These are phyloP conservation scores for Diploptera punctata DNA, from an alignment of 2,888 invertebrate species.

Conservation along the genomic window DNA sequence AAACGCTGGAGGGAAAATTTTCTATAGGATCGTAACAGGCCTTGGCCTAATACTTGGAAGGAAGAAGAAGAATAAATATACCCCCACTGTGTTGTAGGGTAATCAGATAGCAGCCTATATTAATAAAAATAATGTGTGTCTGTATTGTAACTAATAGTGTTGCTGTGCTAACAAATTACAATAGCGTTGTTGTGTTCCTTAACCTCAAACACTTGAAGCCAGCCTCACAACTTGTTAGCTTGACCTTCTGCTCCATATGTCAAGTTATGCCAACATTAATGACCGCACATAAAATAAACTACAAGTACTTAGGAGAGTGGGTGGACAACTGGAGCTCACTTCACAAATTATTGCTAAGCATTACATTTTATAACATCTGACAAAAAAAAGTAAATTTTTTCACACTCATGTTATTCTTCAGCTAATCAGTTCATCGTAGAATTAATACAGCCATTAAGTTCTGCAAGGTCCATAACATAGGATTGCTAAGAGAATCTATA, in stretches of 20 bases:
- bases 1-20: too few relatives aligned
- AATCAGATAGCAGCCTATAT: not conserved
- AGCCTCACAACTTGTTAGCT: constrained; percentile 5
- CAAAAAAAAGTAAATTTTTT: not conserved
- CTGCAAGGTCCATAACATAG: too few relatives aligned
- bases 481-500: too few relatives aligned
- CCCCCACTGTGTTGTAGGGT: not conserved
- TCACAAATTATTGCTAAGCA: constrained; percentile 4
- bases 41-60: too few relatives aligned
- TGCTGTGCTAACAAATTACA: too few relatives aligned
- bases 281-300: constrained; percentile 19
- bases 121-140: not conserved
- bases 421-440: not conserved
- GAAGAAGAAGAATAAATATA: not conserved
- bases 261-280: not conserved
- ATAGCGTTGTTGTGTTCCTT: not conserved
- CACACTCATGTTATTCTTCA: not conserved
- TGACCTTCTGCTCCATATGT: constrained; percentile 10
- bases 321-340: not conserved
- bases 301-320: constrained; percentile 6
- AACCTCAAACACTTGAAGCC: not conserved
- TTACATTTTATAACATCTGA: constrained; percentile 5
- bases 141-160: too few relatives aligned
- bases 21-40: too few relatives aligned
- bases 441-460: not conserved